phyloP scores from a whole-genome alignment of 2,797 vertebrate genomes.

The Sebastiscus albofasciatus region DNA sequence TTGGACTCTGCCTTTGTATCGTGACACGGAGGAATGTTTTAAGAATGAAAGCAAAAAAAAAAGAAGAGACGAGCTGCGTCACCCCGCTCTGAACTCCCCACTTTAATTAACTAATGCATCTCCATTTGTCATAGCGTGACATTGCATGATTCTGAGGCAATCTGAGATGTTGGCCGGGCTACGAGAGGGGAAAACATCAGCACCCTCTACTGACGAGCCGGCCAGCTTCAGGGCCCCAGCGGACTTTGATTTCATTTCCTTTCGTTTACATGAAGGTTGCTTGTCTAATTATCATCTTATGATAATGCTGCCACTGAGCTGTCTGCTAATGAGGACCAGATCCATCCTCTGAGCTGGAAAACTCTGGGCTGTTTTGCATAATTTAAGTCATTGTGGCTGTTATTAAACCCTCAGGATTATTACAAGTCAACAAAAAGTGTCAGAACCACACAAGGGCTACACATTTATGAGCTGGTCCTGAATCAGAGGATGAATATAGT shows the following conservation, averaged over 20 bases:
- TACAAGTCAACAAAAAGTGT: background rate
- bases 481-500: conserved; percentile 7
- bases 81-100: conserved; percentile 85
- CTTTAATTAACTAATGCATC: conserved; percentile 88
- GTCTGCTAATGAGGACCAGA: conserved; percentile 56
- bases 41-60: conserved; percentile 73
- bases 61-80: conserved; percentile 74
- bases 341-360: conserved; percentile 17
- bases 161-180: conserved; percentile 81
- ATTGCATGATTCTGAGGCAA: conserved; percentile 89
- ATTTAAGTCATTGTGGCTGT: conserved; percentile 23
- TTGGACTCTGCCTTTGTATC: conserved; percentile 65
- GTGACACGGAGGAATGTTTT: conserved; percentile 75
- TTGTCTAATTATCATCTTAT: conserved; percentile 57
- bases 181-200: conserved; percentile 85
- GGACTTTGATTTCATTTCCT: conserved; percentile 57
- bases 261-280: conserved; percentile 59
- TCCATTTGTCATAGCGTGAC: conserved; percentile 89
- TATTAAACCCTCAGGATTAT: conserved; percentile 16
- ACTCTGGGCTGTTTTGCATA: conserved; percentile 23
- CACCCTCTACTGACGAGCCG: conserved; percentile 90
- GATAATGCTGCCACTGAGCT: conserved; percentile 55
- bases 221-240: conserved; percentile 51
- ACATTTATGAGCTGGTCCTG: background rate
- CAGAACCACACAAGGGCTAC: conserved; percentile 4